Evolutionary conservation across 2,888 invertebrate species (phyloP).

Genomic region (Bhutanitis thaidina): DNA sequence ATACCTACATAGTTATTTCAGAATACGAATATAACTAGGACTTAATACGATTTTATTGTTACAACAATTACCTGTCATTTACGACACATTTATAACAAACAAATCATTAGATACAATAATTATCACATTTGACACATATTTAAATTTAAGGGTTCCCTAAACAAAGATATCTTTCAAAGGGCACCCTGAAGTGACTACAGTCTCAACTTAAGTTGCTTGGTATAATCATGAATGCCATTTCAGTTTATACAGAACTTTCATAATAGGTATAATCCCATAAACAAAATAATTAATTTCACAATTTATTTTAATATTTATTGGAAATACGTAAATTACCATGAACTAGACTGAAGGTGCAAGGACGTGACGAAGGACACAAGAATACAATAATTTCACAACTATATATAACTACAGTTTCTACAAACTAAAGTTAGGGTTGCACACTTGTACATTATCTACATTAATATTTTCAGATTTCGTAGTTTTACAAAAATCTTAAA

Average conservation of each 20-base stretch:
- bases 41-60: neutral
- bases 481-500: conserved; percentile 36
- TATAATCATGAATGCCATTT: neutral
- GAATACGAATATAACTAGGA: neutral
- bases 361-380: conserved; percentile 1
- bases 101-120: conserved; percentile 10
- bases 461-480: conserved; percentile 18
- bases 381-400: conserved; percentile 6
- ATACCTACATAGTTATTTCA: neutral
- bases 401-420: conserved; percentile 4
- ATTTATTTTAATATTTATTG: neutral
- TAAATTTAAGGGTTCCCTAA: conserved; percentile 1
- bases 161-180: conserved; percentile 6
- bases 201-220: neutral
- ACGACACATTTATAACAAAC: neutral
- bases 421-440: conserved; percentile 4
- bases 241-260: neutral
- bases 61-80: neutral
- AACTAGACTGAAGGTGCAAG: conserved; percentile 8
- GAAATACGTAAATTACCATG: conserved; percentile 10
- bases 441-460: neutral
- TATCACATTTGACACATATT: conserved; percentile 19
- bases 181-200: conserved; percentile 4
- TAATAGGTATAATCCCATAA: neutral
- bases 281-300: neutral